Base-by-base conservation (phyloP, 2,888 invertebrate species). In the Tachina fera region DNA sequence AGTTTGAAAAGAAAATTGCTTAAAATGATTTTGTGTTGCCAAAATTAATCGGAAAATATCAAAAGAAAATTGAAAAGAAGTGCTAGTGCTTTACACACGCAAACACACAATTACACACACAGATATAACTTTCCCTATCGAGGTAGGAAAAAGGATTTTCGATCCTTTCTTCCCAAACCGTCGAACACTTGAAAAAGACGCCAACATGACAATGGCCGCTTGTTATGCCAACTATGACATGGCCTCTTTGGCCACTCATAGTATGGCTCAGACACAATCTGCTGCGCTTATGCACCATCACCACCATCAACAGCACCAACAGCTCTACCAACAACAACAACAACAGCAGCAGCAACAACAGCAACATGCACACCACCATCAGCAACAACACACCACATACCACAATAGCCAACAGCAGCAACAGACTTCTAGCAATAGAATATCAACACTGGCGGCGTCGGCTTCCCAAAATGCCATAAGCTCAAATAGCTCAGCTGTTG, bases 161-260 rank as follows among this genome's bases (percentile, higher is more conserved):
- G 41, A 80, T 84, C 84, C 79, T 84, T 80, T 75, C 68, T 49
- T 68, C 22, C 43, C 51, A 60, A 71, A 49, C 49, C 51, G 72
- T 43, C 22, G 49, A 68, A n/a, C 10, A 8, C 16, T 81, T 60
- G 31, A 81, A 61, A 53, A 51, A 74, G 14, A 31, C 43, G 47
- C 8, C 85, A 88, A 82, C 81, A 92, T 92, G 93, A 92, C 92
- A 88, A 93, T 93, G 93, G 92, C 93, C 81, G 92, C 93, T 76
- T 93, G 93, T 83, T 93, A 92, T 89, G 91, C 93, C 81, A 93
- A 91, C 88, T 93, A 93, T 88, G 92, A 93, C 89, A 90, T 92
- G 91, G 90, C 92, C 81, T 89, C 92, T 63, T 87, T 92, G 85
- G 86, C 86, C 68, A 90, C 92, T 87, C 92, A 92, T 87, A 89